Evolutionary conservation across 1,140 invertebrate species (phyloP).

Genomic region (Halictus rubicundus): DNA sequence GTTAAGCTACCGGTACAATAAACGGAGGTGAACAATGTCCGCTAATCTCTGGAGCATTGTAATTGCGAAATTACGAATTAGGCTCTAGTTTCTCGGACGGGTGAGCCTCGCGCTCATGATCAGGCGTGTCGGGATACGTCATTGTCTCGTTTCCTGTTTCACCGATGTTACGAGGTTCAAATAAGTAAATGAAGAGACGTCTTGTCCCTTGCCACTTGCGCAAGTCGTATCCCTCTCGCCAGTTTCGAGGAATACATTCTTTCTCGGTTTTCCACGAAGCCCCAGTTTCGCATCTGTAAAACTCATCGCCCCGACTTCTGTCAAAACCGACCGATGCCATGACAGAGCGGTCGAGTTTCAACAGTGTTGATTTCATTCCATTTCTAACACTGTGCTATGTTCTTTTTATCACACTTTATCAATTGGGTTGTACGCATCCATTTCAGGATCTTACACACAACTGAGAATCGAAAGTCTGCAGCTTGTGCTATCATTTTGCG

Average conservation of each 20-base stretch:
- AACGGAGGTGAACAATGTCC: too few relatives aligned
- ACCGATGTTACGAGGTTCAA: constrained; percentile 1
- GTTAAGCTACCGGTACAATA: too few relatives aligned
- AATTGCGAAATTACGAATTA: not conserved
- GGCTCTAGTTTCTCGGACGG: not conserved
- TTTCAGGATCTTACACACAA: too few relatives aligned
- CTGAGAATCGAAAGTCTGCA: too few relatives aligned
- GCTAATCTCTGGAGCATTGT: not conserved
- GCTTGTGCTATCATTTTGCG: too few relatives aligned
- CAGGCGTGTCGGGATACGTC: not conserved
- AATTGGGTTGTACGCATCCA: too few relatives aligned
- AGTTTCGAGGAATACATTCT: constrained; percentile 16
- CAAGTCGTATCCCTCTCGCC: not conserved
- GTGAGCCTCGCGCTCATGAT: not conserved
- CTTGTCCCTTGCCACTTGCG: not conserved
- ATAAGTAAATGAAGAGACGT: not conserved
- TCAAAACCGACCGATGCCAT: not conserved
- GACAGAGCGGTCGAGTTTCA: not conserved
- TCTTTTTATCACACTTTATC: too few relatives aligned
- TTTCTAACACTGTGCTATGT: too few relatives aligned
- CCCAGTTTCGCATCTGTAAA: constrained; percentile 9
- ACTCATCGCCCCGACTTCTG: not conserved
- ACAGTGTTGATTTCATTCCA: too few relatives aligned
- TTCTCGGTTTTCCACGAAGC: constrained; percentile 11
- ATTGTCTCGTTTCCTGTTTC: constrained; percentile 23